Base-by-base conservation (phyloP, 2,113 vertebrate genomes). In the Bufo gargarizans region DNA sequence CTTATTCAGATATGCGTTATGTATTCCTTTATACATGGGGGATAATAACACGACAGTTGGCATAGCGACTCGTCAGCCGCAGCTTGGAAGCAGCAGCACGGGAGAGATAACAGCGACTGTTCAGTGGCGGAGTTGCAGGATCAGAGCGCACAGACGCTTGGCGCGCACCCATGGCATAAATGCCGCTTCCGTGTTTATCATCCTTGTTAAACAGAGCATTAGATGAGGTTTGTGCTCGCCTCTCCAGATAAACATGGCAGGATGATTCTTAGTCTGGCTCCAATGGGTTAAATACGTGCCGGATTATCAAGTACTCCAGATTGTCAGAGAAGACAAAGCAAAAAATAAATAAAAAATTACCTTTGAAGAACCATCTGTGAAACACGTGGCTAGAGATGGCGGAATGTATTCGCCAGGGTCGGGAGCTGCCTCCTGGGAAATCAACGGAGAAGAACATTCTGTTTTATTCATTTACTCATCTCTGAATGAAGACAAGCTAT, bases 11-110 rank as follows among this genome's bases (percentile, higher is more conserved):
- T 45, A 61, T 13, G 72, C 19, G 58, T 78, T 74, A 45, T 80
- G 77, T 87, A 47, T 87, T 80, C 77, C 80, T 88, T 82, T 81
- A 80, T 82, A 82, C 86, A 49, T 56, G 33, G 19, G 43, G 55
- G 65, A 88, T 88, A 74, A 74, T 74, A 81, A 58, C 77, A 78
- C 53, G 61, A 71, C 86, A 82, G 53, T 82, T 88, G 86, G 86
- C 86, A 56, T 49, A 47, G 86, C 50, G 61, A 56, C 59, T 69
- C 11, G 22, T 56, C 77, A 81, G 77, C 50, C 50, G 55, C 53
- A 49, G 50, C 67, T 43, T 82, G 50, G 86, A 87, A 81, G 65
- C 77, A 87, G 76, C 59, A 80, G 61, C 20, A 45, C 10, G 45
- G 22, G 10, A 81, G 56, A 82, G 78, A 88, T 88, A 88, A 88